These are phyloP conservation scores for Salticus scenicus DNA, from an alignment of 2,888 invertebrate genomes.

Conservation along the genomic window DNA sequence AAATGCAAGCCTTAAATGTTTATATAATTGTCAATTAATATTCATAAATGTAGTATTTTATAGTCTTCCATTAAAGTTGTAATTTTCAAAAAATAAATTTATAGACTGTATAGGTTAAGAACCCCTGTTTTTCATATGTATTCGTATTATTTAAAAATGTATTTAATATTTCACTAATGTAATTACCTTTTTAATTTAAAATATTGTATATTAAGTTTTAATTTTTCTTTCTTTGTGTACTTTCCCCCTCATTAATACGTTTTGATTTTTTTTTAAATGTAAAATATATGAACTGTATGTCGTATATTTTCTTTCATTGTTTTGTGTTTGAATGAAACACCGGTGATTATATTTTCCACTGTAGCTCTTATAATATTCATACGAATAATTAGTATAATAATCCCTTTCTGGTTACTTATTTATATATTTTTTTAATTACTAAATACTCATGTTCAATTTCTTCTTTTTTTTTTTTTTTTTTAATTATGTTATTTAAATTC, in stretches of 20 bases:
- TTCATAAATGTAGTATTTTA: too few relatives aligned
- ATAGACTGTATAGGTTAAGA: constrained; percentile 9
- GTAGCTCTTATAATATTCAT: too few relatives aligned
- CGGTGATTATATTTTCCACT: constrained; percentile 37
- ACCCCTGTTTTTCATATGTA: not conserved
- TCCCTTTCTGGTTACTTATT: too few relatives aligned
- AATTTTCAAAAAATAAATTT: too few relatives aligned
- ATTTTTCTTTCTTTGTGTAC: not conserved
- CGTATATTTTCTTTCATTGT: not conserved
- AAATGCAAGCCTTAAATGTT: too few relatives aligned
- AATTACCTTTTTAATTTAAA: not conserved
- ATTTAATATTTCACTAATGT: not conserved
- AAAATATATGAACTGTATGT: not conserved
- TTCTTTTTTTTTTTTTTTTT: too few relatives aligned
- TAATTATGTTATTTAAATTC: too few relatives aligned
- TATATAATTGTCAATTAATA: too few relatives aligned
- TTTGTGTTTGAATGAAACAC: constrained; percentile 40
- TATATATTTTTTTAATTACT: too few relatives aligned
- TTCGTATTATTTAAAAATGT: not conserved
- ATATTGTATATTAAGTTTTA: not conserved
- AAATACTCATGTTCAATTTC: too few relatives aligned
- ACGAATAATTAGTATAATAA: too few relatives aligned
- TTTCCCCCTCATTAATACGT: not conserved
- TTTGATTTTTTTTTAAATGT: not conserved
- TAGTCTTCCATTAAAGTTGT: too few relatives aligned